These are phyloP conservation scores for Eulemur rubriventer DNA, from an alignment of 2,797 vertebrate genomes.

Conservation along the genomic window DNA sequence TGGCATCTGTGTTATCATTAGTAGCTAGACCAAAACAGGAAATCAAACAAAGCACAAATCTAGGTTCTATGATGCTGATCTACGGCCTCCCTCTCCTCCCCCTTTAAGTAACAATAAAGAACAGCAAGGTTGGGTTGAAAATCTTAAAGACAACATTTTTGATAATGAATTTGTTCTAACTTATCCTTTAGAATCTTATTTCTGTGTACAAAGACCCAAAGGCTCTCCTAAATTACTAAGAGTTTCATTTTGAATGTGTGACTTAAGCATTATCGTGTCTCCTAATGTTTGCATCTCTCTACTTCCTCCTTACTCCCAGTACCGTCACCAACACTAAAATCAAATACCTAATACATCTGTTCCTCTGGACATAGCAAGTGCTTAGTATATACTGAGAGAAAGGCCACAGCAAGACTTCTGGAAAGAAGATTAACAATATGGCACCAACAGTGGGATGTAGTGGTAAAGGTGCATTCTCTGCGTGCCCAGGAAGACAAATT, in stretches of 20 bases:
- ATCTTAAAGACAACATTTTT: neutral
- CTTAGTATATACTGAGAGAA: neutral
- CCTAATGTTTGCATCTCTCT: neutral
- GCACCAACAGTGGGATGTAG: too few species aligned
- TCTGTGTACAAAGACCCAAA: too few species aligned
- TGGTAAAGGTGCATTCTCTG: neutral
- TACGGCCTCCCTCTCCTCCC: neutral
- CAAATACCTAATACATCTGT: neutral
- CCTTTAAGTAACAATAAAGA: neutral
- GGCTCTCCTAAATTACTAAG: too few species aligned
- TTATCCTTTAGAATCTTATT: neutral
- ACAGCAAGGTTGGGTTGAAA: neutral
- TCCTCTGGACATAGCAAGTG: neutral
- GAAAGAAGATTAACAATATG: neutral
- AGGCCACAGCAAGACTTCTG: neutral
- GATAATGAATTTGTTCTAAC: neutral
- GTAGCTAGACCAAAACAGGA: neutral
- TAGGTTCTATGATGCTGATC: neutral
- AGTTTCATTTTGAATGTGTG: too few species aligned
- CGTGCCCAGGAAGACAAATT: neutral
- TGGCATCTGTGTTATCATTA: neutral
- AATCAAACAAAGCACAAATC: constrained; percentile 20
- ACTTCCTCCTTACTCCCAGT: neutral
- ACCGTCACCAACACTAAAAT: neutral
- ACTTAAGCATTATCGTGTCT: neutral